Evolutionary conservation across 1,140 invertebrate species (phyloP).

Genomic region (Drosophila oshimai): DNA sequence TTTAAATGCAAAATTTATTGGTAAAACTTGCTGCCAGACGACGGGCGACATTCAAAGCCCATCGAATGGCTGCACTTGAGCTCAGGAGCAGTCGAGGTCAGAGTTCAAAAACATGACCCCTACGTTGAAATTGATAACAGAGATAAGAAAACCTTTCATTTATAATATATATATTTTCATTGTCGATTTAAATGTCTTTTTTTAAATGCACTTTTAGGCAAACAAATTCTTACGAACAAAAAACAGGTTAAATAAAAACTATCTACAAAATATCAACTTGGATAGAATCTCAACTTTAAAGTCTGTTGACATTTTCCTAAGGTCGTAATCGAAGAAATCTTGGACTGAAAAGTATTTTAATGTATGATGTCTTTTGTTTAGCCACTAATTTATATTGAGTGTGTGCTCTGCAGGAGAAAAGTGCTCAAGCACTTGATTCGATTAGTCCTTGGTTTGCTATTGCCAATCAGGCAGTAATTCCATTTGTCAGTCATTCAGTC

Average conservation of each 20-base stretch:
- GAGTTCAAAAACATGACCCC: background rate
- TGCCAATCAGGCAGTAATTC: background rate
- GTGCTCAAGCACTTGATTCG: slow-evolving; percentile 9
- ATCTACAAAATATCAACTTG: too few relatives aligned
- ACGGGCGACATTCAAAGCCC: background rate
- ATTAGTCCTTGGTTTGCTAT: slow-evolving; percentile 1
- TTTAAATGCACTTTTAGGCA: too few relatives aligned
- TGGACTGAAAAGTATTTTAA: slow-evolving; percentile 22
- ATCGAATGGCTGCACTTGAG: background rate
- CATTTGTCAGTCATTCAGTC: background rate
- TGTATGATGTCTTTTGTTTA: background rate
- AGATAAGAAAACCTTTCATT: too few relatives aligned
- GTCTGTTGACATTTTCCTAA: too few relatives aligned
- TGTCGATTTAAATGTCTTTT: too few relatives aligned
- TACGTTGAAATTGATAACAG: background rate
- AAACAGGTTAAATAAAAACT: too few relatives aligned
- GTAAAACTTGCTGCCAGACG: slow-evolving; percentile 10
- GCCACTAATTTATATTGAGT: slow-evolving; percentile 23
- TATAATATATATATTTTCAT: too few relatives aligned
- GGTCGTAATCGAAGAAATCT: background rate
- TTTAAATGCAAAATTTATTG: slow-evolving; percentile 34
- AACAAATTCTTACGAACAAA: too few relatives aligned
- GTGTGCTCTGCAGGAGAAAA: slow-evolving; percentile 3
- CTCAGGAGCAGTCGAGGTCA: background rate
- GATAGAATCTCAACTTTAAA: too few relatives aligned